Evolutionary conservation across 1,140 invertebrate species (phyloP).

Genomic region (Trichomalopsis sarcophagae): DNA sequence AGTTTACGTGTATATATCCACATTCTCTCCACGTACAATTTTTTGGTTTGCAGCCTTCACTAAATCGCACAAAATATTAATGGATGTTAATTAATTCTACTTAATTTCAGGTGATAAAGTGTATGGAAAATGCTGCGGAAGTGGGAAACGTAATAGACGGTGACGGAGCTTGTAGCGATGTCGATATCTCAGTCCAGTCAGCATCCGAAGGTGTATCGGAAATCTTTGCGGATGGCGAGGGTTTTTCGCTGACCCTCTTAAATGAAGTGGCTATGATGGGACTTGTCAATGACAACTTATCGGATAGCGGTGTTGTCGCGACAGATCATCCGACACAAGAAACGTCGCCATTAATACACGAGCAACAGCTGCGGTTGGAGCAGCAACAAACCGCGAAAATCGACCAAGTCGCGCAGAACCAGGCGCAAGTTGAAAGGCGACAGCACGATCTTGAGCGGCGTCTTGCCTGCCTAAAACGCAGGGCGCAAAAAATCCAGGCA

Average conservation of each 20-base stretch:
- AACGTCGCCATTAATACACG: conserved; percentile 55
- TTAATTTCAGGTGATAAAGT: conserved; percentile 74
- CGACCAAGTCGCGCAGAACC: conserved; percentile 64
- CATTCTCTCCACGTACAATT: too few species aligned
- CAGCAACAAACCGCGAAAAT: conserved; percentile 62
- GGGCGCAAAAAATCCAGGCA: conserved; percentile 85
- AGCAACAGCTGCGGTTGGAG: conserved; percentile 61
- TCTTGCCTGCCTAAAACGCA: conserved; percentile 82
- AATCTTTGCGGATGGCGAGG: conserved; percentile 76
- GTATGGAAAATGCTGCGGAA: conserved; percentile 77
- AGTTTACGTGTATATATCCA: too few species aligned
- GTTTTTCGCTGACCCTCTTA: conserved; percentile 77
- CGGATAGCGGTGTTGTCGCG: conserved; percentile 65
- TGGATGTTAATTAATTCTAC: neutral
- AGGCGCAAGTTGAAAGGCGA: conserved; percentile 69
- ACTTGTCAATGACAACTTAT: conserved; percentile 75
- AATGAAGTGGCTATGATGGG: conserved; percentile 78
- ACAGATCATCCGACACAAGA: conserved; percentile 48
- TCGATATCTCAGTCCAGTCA: conserved; percentile 57
- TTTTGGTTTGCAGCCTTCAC: neutral
- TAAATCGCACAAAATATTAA: neutral
- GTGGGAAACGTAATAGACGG: conserved; percentile 56
- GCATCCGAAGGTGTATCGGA: conserved; percentile 73
- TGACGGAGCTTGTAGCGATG: conserved; percentile 18
- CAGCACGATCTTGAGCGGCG: conserved; percentile 81